These are phyloP conservation scores for Epinephelus lanceolatus DNA, from an alignment of 2,113 vertebrate species.

Conservation along the genomic window DNA sequence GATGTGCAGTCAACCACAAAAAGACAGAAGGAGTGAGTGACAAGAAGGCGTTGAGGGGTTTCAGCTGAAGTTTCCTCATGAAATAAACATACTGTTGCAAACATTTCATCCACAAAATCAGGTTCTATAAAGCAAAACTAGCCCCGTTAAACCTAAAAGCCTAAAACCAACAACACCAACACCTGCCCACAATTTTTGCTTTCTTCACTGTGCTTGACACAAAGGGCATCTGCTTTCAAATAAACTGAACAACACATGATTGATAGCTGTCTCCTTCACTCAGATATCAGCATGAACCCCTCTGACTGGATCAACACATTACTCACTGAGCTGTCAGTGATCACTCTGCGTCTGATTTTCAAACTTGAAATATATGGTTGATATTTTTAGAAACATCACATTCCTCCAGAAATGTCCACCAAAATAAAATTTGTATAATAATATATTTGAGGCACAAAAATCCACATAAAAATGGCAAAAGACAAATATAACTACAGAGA, in stretches of 20 bases:
- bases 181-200: neutral
- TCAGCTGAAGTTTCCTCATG: neutral
- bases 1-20: neutral
- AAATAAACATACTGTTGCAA: neutral
- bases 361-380: neutral
- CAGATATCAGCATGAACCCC: neutral
- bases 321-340: neutral
- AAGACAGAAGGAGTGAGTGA: neutral
- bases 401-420: neutral
- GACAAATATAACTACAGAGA: neutral
- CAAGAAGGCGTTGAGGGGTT: neutral
- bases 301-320: neutral
- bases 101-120: neutral
- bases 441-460: neutral
- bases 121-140: neutral
- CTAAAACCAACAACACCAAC: neutral
- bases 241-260: conserved; percentile 18
- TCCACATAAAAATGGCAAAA: neutral
- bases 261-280: conserved; percentile 16
- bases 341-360: neutral
- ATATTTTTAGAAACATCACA: neutral
- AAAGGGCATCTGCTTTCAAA: neutral
- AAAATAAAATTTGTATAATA: neutral
- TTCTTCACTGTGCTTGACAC: neutral
- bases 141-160: neutral